A percentile compares a stretch with the other conserved stretches of the same genome.
These are phyloP conservation scores for Ochropacha duplaris DNA, from an alignment of 2,888 invertebrate genomes.

Conservation along the genomic window DNA sequence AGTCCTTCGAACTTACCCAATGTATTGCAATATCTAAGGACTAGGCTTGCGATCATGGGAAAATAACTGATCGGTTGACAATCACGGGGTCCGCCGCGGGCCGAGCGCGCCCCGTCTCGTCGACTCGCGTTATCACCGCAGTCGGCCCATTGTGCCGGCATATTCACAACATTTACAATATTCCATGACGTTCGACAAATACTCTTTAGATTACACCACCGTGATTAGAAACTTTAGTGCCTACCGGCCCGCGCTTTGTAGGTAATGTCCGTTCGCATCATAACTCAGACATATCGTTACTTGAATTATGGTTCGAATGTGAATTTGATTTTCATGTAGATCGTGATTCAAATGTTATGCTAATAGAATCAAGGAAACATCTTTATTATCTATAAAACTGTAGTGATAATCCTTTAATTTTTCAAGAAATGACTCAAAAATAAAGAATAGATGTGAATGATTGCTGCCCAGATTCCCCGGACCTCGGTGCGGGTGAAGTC, in stretches of 20 bases:
- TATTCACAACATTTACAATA: conserved; percentile 64
- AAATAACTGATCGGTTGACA: conserved; percentile 60
- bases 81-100: conserved; percentile 40
- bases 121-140: conserved; percentile 53
- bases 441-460: conserved; percentile 47
- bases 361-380: too few species aligned
- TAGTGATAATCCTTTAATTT: neutral
- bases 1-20: conserved; percentile 40
- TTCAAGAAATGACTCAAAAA: conserved; percentile 18
- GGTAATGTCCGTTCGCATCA: conserved; percentile 10
- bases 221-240: conserved; percentile 63
- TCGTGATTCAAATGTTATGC: neutral
- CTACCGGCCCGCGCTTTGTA: conserved; percentile 13
- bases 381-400: neutral
- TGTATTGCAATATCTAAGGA: conserved; percentile 52
- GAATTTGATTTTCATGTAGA: neutral
- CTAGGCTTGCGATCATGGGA: conserved; percentile 66
- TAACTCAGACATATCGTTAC: conserved; percentile 2
- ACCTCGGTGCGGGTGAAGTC: conserved; percentile 44
- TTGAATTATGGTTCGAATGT: neutral
- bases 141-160: conserved; percentile 56
- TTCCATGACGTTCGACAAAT: conserved; percentile 64
- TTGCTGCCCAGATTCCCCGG: conserved; percentile 49
- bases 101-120: conserved; percentile 32
- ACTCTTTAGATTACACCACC: conserved; percentile 58